Base-by-base conservation (phyloP, 2,888 invertebrate species). In the Tenodera sinensis region DNA sequence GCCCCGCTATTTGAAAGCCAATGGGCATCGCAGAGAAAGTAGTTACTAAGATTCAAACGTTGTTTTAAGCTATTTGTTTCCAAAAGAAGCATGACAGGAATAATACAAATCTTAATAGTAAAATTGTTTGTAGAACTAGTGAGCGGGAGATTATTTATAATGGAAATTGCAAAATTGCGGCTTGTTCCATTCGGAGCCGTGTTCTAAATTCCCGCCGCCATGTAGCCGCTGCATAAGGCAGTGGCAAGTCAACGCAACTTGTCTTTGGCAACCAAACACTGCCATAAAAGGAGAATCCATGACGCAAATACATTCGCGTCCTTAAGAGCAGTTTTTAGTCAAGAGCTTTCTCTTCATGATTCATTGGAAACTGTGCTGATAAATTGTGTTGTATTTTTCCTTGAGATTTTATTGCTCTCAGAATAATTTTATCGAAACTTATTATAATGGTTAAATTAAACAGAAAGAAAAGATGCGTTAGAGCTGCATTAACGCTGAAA, bases 231-330 rank as follows among this genome's bases (percentile, higher is more conserved):
- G 87, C 88, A 85, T 88, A 90, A 89, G 90, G 89, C 84, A 83
- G 86, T 82, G 88, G 83, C 83, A 89, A 89, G 89, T 89, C 28
- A 25, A 1, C 25, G 3, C 25, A 82, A 87, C 42, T 83, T 47
- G 86, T 89, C 87, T 87, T 83, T 87, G 88, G 88, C 83, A 83
- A 54, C 87, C 88, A 89, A 47, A 87, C 88, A 90, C 83, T 28
- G 42, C 89, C 89, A 82, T 90, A 90, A 87, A 90, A 83, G 89
- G 89, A 88, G 88, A 88, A 89, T 83, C 86, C 25, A n/a, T 87
- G 54, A 83, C 81, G 87, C 81, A 81, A 34, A 71, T 47, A 86
- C 83, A 85, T 85, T 85, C 84, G n/a, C 85, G 89, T 34, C 85
- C 15, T 85, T 89, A 54, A 85, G 83, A 71, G 14, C 47, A 15